Evolutionary conservation across 2,888 invertebrate species (phyloP).

Genomic region (Campoplex nolae): DNA sequence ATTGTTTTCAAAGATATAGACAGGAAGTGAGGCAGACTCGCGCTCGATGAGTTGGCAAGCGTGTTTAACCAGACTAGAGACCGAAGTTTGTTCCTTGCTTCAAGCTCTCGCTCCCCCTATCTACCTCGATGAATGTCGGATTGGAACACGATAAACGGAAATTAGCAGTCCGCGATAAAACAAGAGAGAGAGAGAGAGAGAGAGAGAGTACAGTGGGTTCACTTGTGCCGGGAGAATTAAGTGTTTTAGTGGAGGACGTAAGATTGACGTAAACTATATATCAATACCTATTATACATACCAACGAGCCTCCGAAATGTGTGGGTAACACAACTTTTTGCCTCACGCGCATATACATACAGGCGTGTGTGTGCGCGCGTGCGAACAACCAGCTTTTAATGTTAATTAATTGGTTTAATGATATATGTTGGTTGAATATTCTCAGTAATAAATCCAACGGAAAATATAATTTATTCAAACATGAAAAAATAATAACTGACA

Average conservation of each 20-base stretch:
- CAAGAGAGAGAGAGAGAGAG: conserved; percentile 13
- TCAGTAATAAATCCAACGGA: too few relatives aligned
- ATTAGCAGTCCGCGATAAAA: conserved; percentile 78
- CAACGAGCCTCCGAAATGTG: conserved; percentile 1
- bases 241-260: conserved; percentile 77
- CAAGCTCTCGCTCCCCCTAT: conserved; percentile 5
- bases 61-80: conserved; percentile 72
- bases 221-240: conserved; percentile 75
- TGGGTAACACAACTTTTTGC: conserved; percentile 33
- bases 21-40: conserved; percentile 1
- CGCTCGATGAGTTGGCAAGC: conserved; percentile 57
- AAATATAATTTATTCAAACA: too few relatives aligned
- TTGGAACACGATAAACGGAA: conserved; percentile 79
- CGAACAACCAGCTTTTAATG: neutral
- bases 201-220: conserved; percentile 34
- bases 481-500: too few relatives aligned
- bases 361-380: neutral
- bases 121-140: conserved; percentile 45
- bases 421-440: too few relatives aligned
- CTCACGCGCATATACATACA: neutral
- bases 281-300: too few relatives aligned
- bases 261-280: conserved; percentile 70
- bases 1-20: neutral
- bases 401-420: neutral
- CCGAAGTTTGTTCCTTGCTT: conserved; percentile 70